Evolutionary conservation across 2,888 invertebrate species (phyloP).

Genomic region (Deroplatys truncata): DNA sequence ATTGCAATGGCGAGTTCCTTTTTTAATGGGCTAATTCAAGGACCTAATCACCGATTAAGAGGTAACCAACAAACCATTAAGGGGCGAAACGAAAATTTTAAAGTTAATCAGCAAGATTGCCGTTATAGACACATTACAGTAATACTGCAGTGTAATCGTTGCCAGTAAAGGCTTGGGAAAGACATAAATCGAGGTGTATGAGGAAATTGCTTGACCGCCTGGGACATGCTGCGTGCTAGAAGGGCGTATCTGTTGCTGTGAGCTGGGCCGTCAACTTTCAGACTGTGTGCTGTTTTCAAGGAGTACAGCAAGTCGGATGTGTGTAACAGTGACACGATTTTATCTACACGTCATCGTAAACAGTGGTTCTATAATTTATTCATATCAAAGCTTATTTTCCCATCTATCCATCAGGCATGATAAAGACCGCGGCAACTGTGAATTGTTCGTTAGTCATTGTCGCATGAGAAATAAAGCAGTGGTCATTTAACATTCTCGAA

Average conservation of each 20-base stretch:
- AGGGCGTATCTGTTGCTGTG: neutral
- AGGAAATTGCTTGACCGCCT: neutral
- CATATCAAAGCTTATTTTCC: no score
- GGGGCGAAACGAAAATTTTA: neutral
- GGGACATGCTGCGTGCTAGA: neutral
- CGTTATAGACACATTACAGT: conserved; percentile 5
- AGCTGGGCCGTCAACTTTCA: neutral
- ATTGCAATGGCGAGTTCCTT: neutral
- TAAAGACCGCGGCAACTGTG: no score
- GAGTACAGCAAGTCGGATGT: no score
- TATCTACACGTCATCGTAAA: no score
- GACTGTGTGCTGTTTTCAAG: neutral
- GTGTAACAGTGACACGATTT: no score
- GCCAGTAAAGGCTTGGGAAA: conserved; percentile 10
- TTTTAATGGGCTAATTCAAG: neutral
- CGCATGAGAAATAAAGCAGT: no score
- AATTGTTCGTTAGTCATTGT: no score
- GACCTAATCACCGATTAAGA: conserved; percentile 7
- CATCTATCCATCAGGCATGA: no score
- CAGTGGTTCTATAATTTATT: no score
- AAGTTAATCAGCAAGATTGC: conserved; percentile 13
- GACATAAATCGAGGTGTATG: conserved; percentile 6
- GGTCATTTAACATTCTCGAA: no score
- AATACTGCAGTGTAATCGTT: neutral
- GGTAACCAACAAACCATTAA: conserved; percentile 1